Base-by-base conservation (phyloP, 2,797 vertebrate genomes). In the Myotis vivesi region DNA sequence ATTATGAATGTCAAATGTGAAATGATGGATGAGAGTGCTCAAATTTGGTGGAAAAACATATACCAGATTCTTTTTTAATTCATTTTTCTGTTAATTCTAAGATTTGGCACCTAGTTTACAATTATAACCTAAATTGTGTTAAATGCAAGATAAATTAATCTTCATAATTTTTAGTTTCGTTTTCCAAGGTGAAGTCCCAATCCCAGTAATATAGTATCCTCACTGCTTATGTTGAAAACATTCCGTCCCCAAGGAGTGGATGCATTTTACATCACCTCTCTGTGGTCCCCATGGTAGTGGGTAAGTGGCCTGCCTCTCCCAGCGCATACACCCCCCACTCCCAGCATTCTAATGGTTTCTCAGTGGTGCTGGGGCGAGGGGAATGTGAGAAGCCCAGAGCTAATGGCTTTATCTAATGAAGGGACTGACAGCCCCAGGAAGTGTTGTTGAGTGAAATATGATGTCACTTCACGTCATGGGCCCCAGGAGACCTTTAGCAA, bases 401-500 rank as follows among this genome's bases (percentile, higher is more conserved):
- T 62, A 64, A 64, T 64, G 30, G 62, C 62, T 64, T 8, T 64
- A 11, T 25, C 17, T 87, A 68, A 80, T 76, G 71, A 55, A 89
- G 44, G 46, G n/a, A 44, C 10, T 11, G 28, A 36, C 89, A 80
- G 64, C 5, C 68, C 36, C 41, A 36, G 30, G 19, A n/a, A 80
- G 36, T 28, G 72, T 12, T 75, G n/a, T 76, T 49, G 81, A 89
- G 77, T 94, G 72, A 93, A 93, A 87, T 51, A 69, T 25, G 81
- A 84, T 81, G 69, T 92, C 95, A 81, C 73, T 79, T 81, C 23
- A 20, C 23, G 38, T 86, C 55, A 38, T 73, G 5, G 13, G 30
- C 36, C 94, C 90, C 85, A 30, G 13, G 91, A 92, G 94, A 77
- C 68, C 69, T 57, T 64, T 72, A 15, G 59, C 30, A 77, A 96